Evolutionary conservation across 2,888 invertebrate genomes (phyloP), one percentile per base, ranked within the genome.

Genomic region (Limulus polyphemus): DNA sequence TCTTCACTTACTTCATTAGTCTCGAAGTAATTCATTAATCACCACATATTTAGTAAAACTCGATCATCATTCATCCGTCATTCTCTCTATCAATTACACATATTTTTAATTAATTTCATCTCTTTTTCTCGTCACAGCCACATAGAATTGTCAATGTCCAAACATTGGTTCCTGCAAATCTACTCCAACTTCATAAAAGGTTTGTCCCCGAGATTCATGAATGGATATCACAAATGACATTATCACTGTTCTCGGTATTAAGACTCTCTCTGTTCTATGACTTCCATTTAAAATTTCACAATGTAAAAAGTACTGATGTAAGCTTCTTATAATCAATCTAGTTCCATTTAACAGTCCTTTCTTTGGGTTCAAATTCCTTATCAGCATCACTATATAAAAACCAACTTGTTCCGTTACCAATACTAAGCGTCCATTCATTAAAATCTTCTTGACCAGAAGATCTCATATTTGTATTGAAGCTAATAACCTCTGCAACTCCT

Each of bases 111-210:
- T 32, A 7, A 5, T 32, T 32, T 2, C 32, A 32, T 32, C 32
- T 32, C 32, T 32, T 32, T 3, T 32, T 32, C 3, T 32, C 32
- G 7, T 32, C 32, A 32, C 3, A 32, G 69, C 72, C 0, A 73
- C 72, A 63, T 73, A 72, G 1, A 73, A 62, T 55, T 73, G 73
- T 0, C 72, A 70, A 65, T 73, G 73, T 0, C 70, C 49, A 62
- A 73, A 73, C n/a, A 64, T 58, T 11, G 65, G 62, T 11, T 56
- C 14, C 4, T 47, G 9, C 16, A 69, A 32, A 52, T 60, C 48
- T 14, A 71, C 51, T 14, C 67, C 69, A 32, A 60, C 64, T 62
- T 70, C 50, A 69, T 68, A 2, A 7, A 32, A 32, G 32, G 32
- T 32, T 32, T 32, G 32, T 32, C 32, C 32, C 1, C 7, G 1